Evolutionary conservation across 2,113 vertebrate species (phyloP).

Genomic region (Pavo muticus): DNA sequence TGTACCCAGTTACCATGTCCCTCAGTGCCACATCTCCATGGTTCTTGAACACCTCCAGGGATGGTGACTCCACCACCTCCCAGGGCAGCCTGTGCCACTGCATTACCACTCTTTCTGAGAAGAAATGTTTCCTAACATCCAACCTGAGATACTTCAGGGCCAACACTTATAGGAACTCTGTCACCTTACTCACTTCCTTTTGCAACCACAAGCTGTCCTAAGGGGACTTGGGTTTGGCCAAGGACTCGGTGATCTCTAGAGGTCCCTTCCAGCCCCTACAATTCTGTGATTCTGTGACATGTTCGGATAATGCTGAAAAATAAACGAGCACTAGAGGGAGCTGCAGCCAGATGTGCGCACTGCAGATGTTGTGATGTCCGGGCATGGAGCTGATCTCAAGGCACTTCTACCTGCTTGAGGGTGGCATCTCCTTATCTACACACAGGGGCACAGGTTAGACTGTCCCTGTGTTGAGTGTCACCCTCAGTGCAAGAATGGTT

Average conservation of each 20-base stretch:
- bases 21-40: too few species aligned
- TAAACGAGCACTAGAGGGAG: constrained; percentile 13
- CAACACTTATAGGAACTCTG: background rate
- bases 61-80: too few species aligned
- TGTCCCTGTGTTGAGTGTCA: background rate
- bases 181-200: background rate
- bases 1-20: too few species aligned
- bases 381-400: background rate
- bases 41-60: too few species aligned
- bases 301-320: background rate
- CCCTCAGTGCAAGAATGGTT: background rate
- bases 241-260: background rate
- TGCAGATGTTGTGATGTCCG: background rate
- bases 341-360: background rate
- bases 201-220: background rate
- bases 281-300: too few species aligned
- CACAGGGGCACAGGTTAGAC: background rate
- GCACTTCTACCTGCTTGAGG: background rate
- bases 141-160: background rate
- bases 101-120: too few species aligned
- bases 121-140: too few species aligned
- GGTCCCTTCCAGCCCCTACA: too few species aligned
- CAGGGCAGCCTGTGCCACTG: too few species aligned
- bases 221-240: background rate
- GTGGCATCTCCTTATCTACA: background rate